Evolutionary conservation across 1,140 invertebrate genomes (phyloP), one percentile per base, ranked within the genome.

Genomic region (Hycleus cichorii): DNA sequence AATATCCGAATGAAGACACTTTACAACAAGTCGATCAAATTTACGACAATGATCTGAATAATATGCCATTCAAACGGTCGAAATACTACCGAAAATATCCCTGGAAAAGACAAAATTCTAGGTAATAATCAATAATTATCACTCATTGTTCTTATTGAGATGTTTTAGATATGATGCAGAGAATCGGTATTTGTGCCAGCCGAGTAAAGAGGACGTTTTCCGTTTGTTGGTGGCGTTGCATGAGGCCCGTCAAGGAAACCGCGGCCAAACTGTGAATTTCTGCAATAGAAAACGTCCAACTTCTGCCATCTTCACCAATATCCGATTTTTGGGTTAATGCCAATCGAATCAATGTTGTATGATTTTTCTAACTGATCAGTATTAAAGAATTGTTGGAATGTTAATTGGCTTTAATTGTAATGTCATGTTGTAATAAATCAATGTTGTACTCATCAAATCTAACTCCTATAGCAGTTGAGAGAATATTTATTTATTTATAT

Each of bases 1-100:
- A 64, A 25, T 39, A 63, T n/a, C 56, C 64, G 27, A 8, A 27
- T 6, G 53, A 50, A 47, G 42, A 57, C 27, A 12, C 43, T 40
- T 24, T 64, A 39, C 60, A 42, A 48, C 49, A 26, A 70, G 67
- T 26, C 53, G 64, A 32, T 5, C 32, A 32, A 32, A 32, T 32
- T 7, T 32, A 32, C 32, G 32, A 32, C 0, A 42, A 4, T 0
- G 46, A 59, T n/a, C n/a, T 48, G 18, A 39, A 60, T 18, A 39
- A 10, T n/a, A 50, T 40, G 24, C 64, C 71, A 7, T 54, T 58
- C 8, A 83, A 82, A 57, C 72, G 80, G 49, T 78, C 80, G 10
- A 76, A 80, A 47, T 82, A 80, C 60, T 83, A 83, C 61, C 74
- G 80, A 52, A 76, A 78, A 44, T 83, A 81, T 71, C 80, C 81